These are phyloP conservation scores for Eupristina koningsbergeri DNA, from an alignment of 1,140 invertebrate species.

Conservation along the genomic window DNA sequence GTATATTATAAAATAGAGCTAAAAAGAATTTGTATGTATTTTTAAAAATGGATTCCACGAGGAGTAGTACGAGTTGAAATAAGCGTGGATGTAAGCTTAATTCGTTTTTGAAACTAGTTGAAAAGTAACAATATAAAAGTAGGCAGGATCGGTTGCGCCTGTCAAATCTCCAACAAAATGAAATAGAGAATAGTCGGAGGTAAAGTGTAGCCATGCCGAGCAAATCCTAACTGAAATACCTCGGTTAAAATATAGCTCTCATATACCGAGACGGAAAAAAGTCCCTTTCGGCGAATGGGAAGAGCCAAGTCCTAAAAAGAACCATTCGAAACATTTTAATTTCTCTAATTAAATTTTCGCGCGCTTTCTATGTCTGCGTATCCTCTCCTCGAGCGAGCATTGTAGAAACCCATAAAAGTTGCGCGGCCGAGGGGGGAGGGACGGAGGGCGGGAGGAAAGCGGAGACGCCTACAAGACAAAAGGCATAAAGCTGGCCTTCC, in stretches of 20 bases:
- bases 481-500: slow-evolving; percentile 17
- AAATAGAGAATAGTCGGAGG: not conserved
- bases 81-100: not conserved
- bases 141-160: not conserved
- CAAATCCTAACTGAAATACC: not conserved
- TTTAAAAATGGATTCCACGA: too few relatives aligned
- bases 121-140: not conserved
- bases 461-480: slow-evolving; percentile 5
- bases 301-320: slow-evolving; percentile 16
- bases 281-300: not conserved
- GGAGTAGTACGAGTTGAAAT: too few relatives aligned
- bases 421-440: not conserved
- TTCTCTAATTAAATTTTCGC: slow-evolving; percentile 46
- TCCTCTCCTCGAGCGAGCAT: not conserved
- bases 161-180: slow-evolving; percentile 20
- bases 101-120: not conserved
- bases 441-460: not conserved
- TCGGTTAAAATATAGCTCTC: slow-evolving; percentile 15
- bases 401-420: slow-evolving; percentile 14
- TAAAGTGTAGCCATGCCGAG: not conserved
- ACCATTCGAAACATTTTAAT: slow-evolving; percentile 48
- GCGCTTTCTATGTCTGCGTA: not conserved
- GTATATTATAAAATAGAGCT: too few relatives aligned
- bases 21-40: too few relatives aligned
- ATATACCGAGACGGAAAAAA: not conserved